phyloP scores from a whole-genome alignment of 2,888 invertebrate genomes.

The Drosophila melanosoma region DNA sequence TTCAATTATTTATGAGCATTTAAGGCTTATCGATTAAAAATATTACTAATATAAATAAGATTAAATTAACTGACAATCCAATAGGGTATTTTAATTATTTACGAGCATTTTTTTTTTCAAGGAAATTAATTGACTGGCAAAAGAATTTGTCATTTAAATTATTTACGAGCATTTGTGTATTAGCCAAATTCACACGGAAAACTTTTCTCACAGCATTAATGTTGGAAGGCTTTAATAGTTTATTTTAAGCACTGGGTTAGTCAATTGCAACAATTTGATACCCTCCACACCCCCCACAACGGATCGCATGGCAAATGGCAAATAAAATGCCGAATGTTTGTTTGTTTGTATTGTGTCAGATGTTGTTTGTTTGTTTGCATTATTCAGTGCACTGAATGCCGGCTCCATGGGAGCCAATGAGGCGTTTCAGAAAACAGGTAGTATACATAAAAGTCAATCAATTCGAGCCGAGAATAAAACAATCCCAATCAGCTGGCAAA shows the following conservation, averaged over 20 bases:
- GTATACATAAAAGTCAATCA: slow-evolving; percentile 48
- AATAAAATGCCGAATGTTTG: slow-evolving; percentile 22
- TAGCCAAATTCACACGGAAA: slow-evolving; percentile 1
- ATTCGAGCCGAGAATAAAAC: slow-evolving; percentile 37
- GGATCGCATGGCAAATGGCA: slow-evolving; percentile 25
- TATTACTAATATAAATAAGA: neutral
- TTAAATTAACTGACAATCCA: neutral
- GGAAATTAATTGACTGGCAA: neutral
- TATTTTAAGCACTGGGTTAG: slow-evolving; percentile 22
- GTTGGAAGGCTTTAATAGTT: slow-evolving; percentile 15
- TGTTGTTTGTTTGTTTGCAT: slow-evolving; percentile 54
- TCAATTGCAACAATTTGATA: slow-evolving; percentile 26
- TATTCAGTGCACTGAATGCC: slow-evolving; percentile 50
- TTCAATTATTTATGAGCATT: slow-evolving; percentile 2
- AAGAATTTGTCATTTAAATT: slow-evolving; percentile 1
- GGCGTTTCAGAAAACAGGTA: slow-evolving; percentile 30
- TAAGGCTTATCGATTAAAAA: neutral
- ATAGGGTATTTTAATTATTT: neutral
- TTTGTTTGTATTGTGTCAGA: slow-evolving; percentile 23
- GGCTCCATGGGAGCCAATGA: slow-evolving; percentile 2
- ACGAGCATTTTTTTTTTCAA: neutral
- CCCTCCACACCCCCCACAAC: neutral
- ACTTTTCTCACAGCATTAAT: slow-evolving; percentile 1
- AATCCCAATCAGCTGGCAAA: slow-evolving; percentile 54
- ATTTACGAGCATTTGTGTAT: neutral